These are phyloP conservation scores for Diorhabda sublineata DNA, from an alignment of 1,140 invertebrate species.

Conservation along the genomic window DNA sequence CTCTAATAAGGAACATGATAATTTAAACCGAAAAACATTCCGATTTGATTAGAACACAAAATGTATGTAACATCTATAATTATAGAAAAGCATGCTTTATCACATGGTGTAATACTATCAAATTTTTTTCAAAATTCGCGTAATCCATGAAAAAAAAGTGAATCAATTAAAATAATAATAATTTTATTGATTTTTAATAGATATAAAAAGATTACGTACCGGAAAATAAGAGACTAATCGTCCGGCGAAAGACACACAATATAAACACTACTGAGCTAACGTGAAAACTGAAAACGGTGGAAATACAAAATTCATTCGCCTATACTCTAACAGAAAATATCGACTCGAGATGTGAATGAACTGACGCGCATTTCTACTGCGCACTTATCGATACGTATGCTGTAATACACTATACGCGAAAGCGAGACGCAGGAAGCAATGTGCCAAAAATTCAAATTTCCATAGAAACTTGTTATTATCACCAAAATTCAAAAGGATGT, in stretches of 20 bases:
- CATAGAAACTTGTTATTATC: background rate
- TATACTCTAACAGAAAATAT: slow-evolving; percentile 27
- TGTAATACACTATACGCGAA: slow-evolving; percentile 14
- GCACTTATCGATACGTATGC: slow-evolving; percentile 34
- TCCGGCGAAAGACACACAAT: slow-evolving; percentile 27
- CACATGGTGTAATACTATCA: too few species aligned
- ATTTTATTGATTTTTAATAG: too few species aligned
- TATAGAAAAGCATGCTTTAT: too few species aligned
- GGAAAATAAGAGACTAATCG: background rate
- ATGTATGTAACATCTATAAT: too few species aligned
- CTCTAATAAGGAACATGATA: background rate
- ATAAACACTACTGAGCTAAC: slow-evolving; percentile 21
- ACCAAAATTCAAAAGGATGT: background rate
- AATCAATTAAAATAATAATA: too few species aligned
- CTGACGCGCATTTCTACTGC: slow-evolving; percentile 27
- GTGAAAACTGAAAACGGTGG: slow-evolving; percentile 19
- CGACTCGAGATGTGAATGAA: slow-evolving; percentile 30
- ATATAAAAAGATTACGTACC: background rate
- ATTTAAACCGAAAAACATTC: too few species aligned
- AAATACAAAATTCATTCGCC: slow-evolving; percentile 28
- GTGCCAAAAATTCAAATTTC: slow-evolving; percentile 8
- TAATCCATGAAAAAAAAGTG: too few species aligned
- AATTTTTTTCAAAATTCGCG: too few species aligned
- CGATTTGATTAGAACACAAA: too few species aligned
- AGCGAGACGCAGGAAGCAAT: slow-evolving; percentile 10